Evolutionary conservation across 1,140 invertebrate species (phyloP), one percentile per base, ranked within the genome.

Genomic region (Penaeus indicus): DNA sequence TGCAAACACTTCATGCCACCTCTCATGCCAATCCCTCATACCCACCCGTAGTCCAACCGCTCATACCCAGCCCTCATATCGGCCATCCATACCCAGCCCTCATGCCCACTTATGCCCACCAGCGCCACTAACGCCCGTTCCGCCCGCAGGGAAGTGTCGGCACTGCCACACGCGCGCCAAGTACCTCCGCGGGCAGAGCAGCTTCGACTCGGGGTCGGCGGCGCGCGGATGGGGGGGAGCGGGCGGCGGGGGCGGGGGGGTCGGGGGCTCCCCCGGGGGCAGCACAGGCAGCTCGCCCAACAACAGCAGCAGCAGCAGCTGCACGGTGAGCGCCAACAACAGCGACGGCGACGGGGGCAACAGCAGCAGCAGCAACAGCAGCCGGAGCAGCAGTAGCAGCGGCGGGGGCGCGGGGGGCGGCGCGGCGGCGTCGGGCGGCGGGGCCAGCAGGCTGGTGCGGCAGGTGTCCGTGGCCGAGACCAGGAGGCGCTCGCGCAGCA

Each of bases 81-180:
- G 7, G 38, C 38, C 38, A 42, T 4, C 10, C 54, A 54, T 54
- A 2, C 11, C 54, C 54, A 54, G 10, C 54, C 10, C 0, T 8
- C 54, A 54, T 13, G 2, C 54, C 54, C 54, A 54, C 47, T 16
- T 1, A 54, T 54, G 54, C 54, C 54, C 54, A 0, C 54, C 54
- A 54, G 7, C 10, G 11, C 54, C 54, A 75, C 27, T 19, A 25
- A 38, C 25, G 19, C 42, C 72, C 27, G 42, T 8, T 47, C 32
- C 10, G 11, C 69, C 16, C 63, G 19, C 90, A 90, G 90, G 90
- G 32, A 89, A 89, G 86, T 91, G 90, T 38, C 86, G 88, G 0
- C 85, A 89, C 62, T 91, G 90, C 75, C 88, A 91, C 82, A 91
- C 90, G 16, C 47, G 90, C 38, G 88, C 90, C 27, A 91, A 91